Percentiles rank a stretch among this genome's conserved stretches.
Evolutionary conservation across 1,140 invertebrate genomes (phyloP).

Genomic region (Eurytemora carolleeae): DNA sequence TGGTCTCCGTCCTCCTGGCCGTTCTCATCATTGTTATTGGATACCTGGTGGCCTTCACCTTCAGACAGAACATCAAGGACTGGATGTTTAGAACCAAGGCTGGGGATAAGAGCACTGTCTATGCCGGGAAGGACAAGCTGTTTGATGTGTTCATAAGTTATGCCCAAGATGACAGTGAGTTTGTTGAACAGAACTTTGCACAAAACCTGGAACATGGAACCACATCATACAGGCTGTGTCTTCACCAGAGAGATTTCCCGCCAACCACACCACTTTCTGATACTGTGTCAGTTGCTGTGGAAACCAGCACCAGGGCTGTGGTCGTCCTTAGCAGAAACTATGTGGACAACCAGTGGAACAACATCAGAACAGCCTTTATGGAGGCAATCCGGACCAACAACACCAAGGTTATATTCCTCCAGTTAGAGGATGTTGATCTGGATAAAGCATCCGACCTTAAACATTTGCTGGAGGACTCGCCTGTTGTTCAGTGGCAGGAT

Average conservation of each 20-base stretch:
- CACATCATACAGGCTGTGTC: constrained; percentile 64
- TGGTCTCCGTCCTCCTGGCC: constrained; percentile 2
- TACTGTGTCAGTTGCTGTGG: constrained; percentile 75
- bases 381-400: not conserved
- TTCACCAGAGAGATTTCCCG: constrained; percentile 75
- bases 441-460: constrained; percentile 71
- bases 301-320: constrained; percentile 64
- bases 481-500: constrained; percentile 71
- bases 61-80: constrained; percentile 6
- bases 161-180: constrained; percentile 71
- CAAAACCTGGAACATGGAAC: constrained; percentile 54
- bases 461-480: constrained; percentile 51
- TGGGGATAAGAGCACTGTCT: not conserved
- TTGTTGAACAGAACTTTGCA: constrained; percentile 62
- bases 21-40: constrained; percentile 4
- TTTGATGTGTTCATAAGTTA: constrained; percentile 86
- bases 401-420: not conserved
- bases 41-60: constrained; percentile 9
- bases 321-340: constrained; percentile 81
- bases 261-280: constrained; percentile 41
- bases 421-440: constrained; percentile 39
- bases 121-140: constrained; percentile 42
- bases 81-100: constrained; percentile 1
- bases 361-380: constrained; percentile 32
- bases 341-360: constrained; percentile 80